phyloP scores from a whole-genome alignment of 2,888 invertebrate genomes.

The Opisthograptis luteolata region DNA sequence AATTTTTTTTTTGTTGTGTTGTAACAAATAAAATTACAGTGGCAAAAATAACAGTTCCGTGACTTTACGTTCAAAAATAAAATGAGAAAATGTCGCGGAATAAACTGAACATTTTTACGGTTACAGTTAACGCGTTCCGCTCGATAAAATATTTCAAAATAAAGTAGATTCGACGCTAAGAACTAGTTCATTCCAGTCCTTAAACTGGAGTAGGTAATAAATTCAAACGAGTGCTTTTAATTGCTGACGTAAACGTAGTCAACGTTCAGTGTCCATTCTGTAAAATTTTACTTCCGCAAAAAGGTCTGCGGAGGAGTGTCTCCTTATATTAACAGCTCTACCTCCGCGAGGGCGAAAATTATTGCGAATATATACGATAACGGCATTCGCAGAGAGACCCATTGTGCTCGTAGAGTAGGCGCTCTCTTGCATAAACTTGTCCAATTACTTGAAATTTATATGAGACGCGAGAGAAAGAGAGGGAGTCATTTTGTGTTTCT shows the following conservation, averaged over 20 bases:
- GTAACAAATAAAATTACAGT: too few species aligned
- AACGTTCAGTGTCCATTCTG: constrained; percentile 41
- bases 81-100: too few species aligned
- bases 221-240: constrained; percentile 25
- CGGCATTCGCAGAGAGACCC: constrained; percentile 44
- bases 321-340: constrained; percentile 34
- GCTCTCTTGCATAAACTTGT: constrained; percentile 60
- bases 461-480: constrained; percentile 28
- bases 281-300: constrained; percentile 49
- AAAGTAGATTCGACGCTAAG: constrained; percentile 25
- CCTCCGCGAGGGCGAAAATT: constrained; percentile 45
- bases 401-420: constrained; percentile 44
- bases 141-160: constrained; percentile 17
- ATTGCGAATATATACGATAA: constrained; percentile 69
- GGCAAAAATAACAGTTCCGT: too few species aligned
- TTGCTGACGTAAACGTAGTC: constrained; percentile 23
- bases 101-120: too few species aligned
- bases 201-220: constrained; percentile 20
- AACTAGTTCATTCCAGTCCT: constrained; percentile 21
- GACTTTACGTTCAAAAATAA: too few species aligned
- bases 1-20: too few species aligned
- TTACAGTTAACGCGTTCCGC: background rate
- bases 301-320: constrained; percentile 43
- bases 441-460: constrained; percentile 63
- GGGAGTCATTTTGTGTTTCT: too few species aligned